A percentile compares a stretch with the other conserved stretches of the same genome.
These are phyloP conservation scores for Typhlomys cinereus DNA, from an alignment of 2,113 vertebrate species.

Conservation along the genomic window DNA sequence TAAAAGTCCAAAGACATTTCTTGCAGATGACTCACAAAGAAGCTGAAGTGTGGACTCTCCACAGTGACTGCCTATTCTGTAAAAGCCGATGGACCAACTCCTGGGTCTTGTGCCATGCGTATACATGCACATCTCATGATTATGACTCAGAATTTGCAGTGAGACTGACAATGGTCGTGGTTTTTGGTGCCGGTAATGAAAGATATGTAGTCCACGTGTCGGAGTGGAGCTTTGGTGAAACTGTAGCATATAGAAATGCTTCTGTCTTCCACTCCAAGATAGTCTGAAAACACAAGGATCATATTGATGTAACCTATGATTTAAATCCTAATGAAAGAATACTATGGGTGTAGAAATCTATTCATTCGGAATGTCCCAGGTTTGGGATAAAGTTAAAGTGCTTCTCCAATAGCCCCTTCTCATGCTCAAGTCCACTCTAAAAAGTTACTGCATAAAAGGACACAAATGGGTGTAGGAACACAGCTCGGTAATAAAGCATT, in stretches of 20 bases:
- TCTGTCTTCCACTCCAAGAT: not conserved
- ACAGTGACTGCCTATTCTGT: not conserved
- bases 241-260: not conserved
- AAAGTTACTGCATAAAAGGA: not conserved
- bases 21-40: not conserved
- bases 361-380: slow-evolving; percentile 9
- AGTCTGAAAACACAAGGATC: not conserved
- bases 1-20: not conserved
- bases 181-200: not conserved
- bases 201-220: not conserved
- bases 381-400: slow-evolving; percentile 9
- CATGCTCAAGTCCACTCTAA: not conserved
- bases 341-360: not conserved
- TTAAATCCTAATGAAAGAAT: not conserved
- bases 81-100: not conserved
- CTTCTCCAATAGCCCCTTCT: not conserved
- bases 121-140: not conserved
- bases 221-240: not conserved
- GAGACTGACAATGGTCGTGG: too few species aligned
- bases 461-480: too few species aligned
- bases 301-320: not conserved
- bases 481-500: too few species aligned
- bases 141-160: not conserved
- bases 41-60: not conserved
- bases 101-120: fast-evolving